Base-by-base conservation (phyloP, 2,797 vertebrate genomes). In the Selene dorsalis region DNA sequence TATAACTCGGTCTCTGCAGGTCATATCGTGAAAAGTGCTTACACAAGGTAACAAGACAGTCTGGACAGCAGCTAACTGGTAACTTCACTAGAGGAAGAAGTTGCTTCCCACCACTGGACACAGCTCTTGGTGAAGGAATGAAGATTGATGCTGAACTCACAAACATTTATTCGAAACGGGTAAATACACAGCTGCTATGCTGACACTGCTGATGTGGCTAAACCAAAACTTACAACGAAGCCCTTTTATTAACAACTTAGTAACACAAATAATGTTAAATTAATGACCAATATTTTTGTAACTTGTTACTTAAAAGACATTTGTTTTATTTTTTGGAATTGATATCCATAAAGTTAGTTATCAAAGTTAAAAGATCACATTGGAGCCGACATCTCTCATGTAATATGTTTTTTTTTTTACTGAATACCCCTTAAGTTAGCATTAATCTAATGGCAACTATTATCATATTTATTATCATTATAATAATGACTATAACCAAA, bases 381-480 rank as follows among this genome's bases (percentile, higher is more conserved):
- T 32, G 14, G 30, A 69, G 22, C 41, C 13, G 6, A n/a, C 10
- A 52, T 32, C 38, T 6, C 1, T 22, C 11, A 47, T 9, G 32
- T 41, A 3, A 12, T 41, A 43, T 41, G 43, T 9, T 2, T 45
- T 45, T 28, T 22, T n/a, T 53, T 20, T 2, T 14, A 59, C 10
- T 38, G 0, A 68, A 12, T 32, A 68, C 24, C 17, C 18, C 24
- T 62, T n/a, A 48, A 17, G 9, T 14, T 56, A 16, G 24, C 8
- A 73, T 68, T 57, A 62, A 48, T 62, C 16, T 35, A 74, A 69
- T 30, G 10, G 13, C 17, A 64, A n/a, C 13, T 69, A 3, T 17
- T 50, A 45, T 62, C 7, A 35, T 24, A 61, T 35, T 41, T 32
- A 50, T 45, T 20, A 22, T 58, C 53, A 45, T 4, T 22, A 56